Evolutionary conservation across 2,888 invertebrate genomes (phyloP).

Genomic region (Aromia moschata): DNA sequence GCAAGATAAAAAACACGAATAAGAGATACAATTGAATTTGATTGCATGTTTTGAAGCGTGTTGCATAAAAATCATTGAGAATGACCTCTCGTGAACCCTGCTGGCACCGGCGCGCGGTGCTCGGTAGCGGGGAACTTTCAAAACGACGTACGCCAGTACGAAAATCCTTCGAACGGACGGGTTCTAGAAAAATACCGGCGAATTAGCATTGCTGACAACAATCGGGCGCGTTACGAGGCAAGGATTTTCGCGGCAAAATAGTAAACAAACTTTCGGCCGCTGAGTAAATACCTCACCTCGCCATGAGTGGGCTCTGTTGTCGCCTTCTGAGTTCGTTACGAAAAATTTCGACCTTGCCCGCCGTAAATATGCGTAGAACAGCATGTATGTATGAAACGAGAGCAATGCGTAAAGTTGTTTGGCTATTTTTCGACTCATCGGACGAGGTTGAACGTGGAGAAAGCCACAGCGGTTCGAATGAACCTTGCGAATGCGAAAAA

Average conservation of each 20-base stretch:
- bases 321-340: not conserved
- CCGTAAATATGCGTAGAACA: not conserved
- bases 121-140: slow-evolving; percentile 41
- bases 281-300: slow-evolving; percentile 5
- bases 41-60: slow-evolving; percentile 33
- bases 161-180: slow-evolving; percentile 45
- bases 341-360: slow-evolving; percentile 12
- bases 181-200: slow-evolving; percentile 33
- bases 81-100: slow-evolving; percentile 52
- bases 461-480: too few relatives aligned
- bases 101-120: slow-evolving; percentile 39
- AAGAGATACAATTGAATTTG: slow-evolving; percentile 25
- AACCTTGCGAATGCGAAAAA: too few relatives aligned
- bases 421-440: too few relatives aligned
- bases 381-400: too few relatives aligned
- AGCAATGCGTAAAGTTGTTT: too few relatives aligned
- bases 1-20: slow-evolving; percentile 24
- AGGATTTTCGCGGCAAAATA: slow-evolving; percentile 21
- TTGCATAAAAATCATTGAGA: slow-evolving; percentile 56
- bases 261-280: slow-evolving; percentile 2
- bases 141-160: slow-evolving; percentile 41
- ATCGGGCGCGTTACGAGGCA: slow-evolving; percentile 1
- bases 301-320: not conserved
- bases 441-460: too few relatives aligned
- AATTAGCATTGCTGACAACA: slow-evolving; percentile 28